These are phyloP conservation scores for Ptilonorhynchus violaceus DNA, from an alignment of 2,113 vertebrate genomes.

Conservation along the genomic window DNA sequence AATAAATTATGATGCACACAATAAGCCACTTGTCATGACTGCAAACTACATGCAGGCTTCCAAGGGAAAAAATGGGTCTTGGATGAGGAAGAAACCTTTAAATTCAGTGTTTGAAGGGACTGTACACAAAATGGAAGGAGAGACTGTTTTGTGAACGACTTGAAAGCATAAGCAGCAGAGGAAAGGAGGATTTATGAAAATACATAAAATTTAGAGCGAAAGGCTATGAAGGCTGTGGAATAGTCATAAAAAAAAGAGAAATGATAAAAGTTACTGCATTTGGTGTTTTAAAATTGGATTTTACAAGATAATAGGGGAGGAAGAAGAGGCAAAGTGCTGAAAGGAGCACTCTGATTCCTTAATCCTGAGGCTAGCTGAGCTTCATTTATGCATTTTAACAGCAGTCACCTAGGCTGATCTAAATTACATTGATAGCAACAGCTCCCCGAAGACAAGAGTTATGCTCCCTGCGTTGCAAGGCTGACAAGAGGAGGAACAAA, in stretches of 20 bases:
- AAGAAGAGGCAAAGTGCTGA: not conserved
- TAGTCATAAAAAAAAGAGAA: not conserved
- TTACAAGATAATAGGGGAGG: not conserved
- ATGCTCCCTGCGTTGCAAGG: not conserved
- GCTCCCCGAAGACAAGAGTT: not conserved
- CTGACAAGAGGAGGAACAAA: conserved; percentile 27
- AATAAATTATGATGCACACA: not conserved
- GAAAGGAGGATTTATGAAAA: not conserved
- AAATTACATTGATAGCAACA: conserved; percentile 21
- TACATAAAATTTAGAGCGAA: not conserved
- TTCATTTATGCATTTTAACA: conserved; percentile 1
- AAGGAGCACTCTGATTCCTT: not conserved
- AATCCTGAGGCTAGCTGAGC: not conserved
- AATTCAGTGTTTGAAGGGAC: not conserved
- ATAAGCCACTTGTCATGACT: not conserved
- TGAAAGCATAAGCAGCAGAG: not conserved
- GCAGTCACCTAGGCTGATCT: not conserved
- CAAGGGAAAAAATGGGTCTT: not conserved
- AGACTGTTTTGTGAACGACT: not conserved
- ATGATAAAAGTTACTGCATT: not conserved
- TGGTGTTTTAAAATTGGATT: not conserved
- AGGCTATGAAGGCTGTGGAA: not conserved
- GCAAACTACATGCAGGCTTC: not conserved
- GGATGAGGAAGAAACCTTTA: not conserved
- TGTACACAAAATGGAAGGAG: not conserved